Evolutionary conservation across 1,140 invertebrate species (phyloP).

Genomic region (Drosophila nannoptera): DNA sequence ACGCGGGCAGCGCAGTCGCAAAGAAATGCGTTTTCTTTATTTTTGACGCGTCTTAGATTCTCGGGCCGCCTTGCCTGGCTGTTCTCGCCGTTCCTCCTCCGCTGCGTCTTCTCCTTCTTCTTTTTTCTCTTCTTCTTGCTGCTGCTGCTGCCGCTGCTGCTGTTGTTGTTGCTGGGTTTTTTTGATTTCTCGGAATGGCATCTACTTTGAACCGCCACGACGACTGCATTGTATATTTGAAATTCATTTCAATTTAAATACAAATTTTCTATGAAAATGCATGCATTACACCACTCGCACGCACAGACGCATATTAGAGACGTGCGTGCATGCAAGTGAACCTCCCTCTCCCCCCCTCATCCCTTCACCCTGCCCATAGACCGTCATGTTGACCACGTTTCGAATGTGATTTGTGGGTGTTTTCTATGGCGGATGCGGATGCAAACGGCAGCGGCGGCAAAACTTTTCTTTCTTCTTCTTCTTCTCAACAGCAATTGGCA

Average conservation of each 20-base stretch:
- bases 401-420: slow-evolving; percentile 48
- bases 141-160: slow-evolving; percentile 24
- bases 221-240: slow-evolving; percentile 75
- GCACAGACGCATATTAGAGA: not conserved
- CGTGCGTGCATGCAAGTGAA: slow-evolving; percentile 25
- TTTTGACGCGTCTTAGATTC: slow-evolving; percentile 76
- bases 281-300: slow-evolving; percentile 57
- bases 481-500: slow-evolving; percentile 33
- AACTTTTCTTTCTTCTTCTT: slow-evolving; percentile 34
- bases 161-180: slow-evolving; percentile 38
- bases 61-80: slow-evolving; percentile 24
- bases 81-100: too few species aligned
- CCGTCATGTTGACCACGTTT: slow-evolving; percentile 44
- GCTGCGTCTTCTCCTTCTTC: too few species aligned
- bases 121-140: not conserved
- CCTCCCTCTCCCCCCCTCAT: not conserved
- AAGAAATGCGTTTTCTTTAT: slow-evolving; percentile 71
- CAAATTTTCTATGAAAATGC: slow-evolving; percentile 77
- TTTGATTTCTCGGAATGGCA: slow-evolving; percentile 74
- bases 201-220: slow-evolving; percentile 73
- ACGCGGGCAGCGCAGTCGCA: slow-evolving; percentile 43
- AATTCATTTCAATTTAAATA: slow-evolving; percentile 78
- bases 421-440: slow-evolving; percentile 46
- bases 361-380: not conserved
- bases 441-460: slow-evolving; percentile 25